phyloP scores from a whole-genome alignment of 2,797 vertebrate genomes.

The Crocidura indochinensis region DNA sequence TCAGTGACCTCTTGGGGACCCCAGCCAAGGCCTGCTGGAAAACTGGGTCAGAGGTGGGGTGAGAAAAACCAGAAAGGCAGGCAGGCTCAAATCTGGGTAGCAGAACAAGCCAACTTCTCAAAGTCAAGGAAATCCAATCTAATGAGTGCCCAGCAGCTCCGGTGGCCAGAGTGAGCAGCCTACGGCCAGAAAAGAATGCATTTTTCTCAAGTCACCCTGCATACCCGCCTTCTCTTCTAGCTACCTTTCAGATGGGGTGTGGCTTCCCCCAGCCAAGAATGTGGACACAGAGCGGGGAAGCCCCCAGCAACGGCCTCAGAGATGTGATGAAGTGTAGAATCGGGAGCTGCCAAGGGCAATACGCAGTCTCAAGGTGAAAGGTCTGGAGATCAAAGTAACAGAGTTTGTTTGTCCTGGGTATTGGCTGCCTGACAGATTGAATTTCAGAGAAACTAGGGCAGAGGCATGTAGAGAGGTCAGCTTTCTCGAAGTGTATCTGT shows the following conservation, averaged over 20 bases:
- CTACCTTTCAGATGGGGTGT: background rate
- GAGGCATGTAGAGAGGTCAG: conserved; percentile 69
- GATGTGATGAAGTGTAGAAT: background rate
- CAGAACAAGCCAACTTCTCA: conserved; percentile 77
- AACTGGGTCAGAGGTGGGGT: conserved; percentile 75
- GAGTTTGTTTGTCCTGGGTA: conserved; percentile 74
- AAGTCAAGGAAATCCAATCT: conserved; percentile 71
- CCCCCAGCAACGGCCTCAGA: background rate
- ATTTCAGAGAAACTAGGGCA: conserved; percentile 81
- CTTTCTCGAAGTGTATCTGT: conserved; percentile 74
- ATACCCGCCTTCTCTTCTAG: too few relatives aligned
- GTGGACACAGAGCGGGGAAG: too few relatives aligned
- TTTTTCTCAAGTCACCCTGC: conserved; percentile 19
- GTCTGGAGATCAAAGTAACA: conserved; percentile 72
- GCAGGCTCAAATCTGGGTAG: conserved; percentile 57
- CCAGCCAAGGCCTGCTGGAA: background rate
- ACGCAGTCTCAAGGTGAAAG: conserved; percentile 69
- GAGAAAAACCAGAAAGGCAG: conserved; percentile 46
- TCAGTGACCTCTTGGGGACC: background rate
- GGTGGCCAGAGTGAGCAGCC: background rate
- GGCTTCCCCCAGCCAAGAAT: too few relatives aligned
- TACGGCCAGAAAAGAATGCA: conserved; percentile 65
- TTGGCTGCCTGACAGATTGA: conserved; percentile 78
- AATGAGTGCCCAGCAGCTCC: conserved; percentile 26
- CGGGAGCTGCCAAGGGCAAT: background rate